A percentile compares a stretch with the other conserved stretches of the same genome.
Conservation (phyloP, 2,797 vertebrate genomes). For the Ciconia nigra region DNA sequence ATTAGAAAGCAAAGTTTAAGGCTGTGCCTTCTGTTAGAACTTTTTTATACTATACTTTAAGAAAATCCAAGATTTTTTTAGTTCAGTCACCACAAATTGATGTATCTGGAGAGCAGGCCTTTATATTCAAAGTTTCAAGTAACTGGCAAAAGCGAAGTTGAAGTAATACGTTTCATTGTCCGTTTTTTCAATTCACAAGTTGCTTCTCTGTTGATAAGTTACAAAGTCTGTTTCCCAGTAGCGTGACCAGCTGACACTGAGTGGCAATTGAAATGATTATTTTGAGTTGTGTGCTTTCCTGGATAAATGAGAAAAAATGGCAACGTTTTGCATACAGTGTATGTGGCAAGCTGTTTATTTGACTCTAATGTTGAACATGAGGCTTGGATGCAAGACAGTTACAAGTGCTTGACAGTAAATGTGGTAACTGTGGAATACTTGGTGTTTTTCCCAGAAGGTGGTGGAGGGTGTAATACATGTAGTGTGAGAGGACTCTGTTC, state of each 20-base stretch:
- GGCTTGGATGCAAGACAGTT: not conserved
- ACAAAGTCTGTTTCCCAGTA: not conserved
- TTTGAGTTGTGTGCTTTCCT: not conserved
- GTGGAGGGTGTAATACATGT: not conserved
- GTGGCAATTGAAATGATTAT: not conserved
- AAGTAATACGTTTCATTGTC: not conserved
- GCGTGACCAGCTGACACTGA: not conserved
- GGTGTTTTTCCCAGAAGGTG: not conserved
- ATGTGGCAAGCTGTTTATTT: not conserved
- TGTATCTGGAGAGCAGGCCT: not conserved
- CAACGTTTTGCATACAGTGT: not conserved
- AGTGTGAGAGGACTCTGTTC: not conserved
- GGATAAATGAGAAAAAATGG: not conserved
- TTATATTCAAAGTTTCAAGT: not conserved
- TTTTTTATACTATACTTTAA: not conserved
- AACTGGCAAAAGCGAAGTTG: not conserved
- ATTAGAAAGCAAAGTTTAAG: not conserved
- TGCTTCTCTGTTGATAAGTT: not conserved
- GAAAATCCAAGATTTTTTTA: not conserved
- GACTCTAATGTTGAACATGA: not conserved
- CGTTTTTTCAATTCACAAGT: not conserved
- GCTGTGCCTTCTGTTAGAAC: not conserved
- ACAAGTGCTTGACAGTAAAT: not conserved
- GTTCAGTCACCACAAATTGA: not conserved
- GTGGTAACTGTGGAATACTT: not conserved